Percentiles rank a stretch among this genome's conserved stretches.
These are phyloP conservation scores for Ctenicera cuprea DNA, from an alignment of 2,888 invertebrate species.

Conservation along the genomic window DNA sequence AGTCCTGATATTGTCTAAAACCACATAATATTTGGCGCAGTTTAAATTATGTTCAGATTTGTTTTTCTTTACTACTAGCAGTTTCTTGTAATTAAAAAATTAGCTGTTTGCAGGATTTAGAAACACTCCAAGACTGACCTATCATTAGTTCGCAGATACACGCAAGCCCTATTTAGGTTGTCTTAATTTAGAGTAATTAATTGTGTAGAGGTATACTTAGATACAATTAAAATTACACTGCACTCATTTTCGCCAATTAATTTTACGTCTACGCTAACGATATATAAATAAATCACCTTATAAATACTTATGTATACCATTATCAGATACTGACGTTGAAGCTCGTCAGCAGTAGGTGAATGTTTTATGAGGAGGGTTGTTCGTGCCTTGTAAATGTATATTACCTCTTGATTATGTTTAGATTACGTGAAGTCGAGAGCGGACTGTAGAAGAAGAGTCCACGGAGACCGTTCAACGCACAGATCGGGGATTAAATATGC, in stretches of 20 bases:
- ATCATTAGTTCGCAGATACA: constrained; percentile 7
- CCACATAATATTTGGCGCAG: too few species aligned
- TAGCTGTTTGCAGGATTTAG: neutral
- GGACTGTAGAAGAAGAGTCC: constrained; percentile 57
- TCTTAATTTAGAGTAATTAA: constrained; percentile 39
- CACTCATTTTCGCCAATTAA: constrained; percentile 40
- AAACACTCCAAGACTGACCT: neutral
- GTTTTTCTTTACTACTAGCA: too few species aligned
- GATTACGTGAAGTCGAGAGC: constrained; percentile 61
- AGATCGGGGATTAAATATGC: constrained; percentile 61
- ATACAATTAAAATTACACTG: constrained; percentile 35
- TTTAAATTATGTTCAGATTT: too few species aligned
- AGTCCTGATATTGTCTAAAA: neutral
- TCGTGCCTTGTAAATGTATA: constrained; percentile 63
- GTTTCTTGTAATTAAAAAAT: neutral
- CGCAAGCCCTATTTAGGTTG: constrained; percentile 23
- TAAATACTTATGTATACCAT: constrained; percentile 44
- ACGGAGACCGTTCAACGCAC: constrained; percentile 59
- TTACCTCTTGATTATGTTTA: constrained; percentile 65
- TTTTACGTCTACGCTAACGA: constrained; percentile 42
- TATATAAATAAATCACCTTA: constrained; percentile 46
- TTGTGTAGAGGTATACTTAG: constrained; percentile 26
- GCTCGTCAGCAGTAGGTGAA: constrained; percentile 57
- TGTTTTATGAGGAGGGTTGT: constrained; percentile 60
- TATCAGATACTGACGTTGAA: constrained; percentile 49